Evolutionary conservation across 2,797 vertebrate species (phyloP), one percentile per base, ranked within the genome.

Genomic region (Peromyscus aztecus): DNA sequence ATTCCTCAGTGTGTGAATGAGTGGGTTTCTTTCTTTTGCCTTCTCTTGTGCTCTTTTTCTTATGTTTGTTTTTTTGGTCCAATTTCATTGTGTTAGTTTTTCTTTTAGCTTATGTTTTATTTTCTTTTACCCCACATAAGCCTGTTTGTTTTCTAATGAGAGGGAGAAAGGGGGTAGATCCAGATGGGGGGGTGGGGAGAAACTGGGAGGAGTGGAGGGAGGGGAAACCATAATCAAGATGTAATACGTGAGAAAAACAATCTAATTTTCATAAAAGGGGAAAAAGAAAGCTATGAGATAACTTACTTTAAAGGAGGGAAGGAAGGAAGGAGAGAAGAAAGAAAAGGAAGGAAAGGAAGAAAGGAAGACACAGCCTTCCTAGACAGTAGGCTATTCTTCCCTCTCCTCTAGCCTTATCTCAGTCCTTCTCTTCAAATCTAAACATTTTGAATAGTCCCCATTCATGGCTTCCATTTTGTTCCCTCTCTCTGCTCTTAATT

Each of bases 361-460:
- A 24, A 57, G 55, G 17, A 57, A 57, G 16, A 31, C 3, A 27
- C 3, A 40, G n/a, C 10, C 29, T 95, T 77, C 37, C 4, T 90
- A 94, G 40, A 61, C n/a, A 84, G 31, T 59, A 90, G 87, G 19
- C 43, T 71, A 90, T 87, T 61, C 16, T 65, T 37, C 8, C 23
- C 52, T 37, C 52, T 17, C 46, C 37, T 76, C 55, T 59, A 40
- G 65, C 40, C 29, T 31, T 77, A 89, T 96, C 46, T 40, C 29
- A 91, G 23, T 31, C 59, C 67, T 78, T 69, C 71, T 8, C 12
- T 65, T 94, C 86, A 71, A 52, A 76, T 95, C 31, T 27, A 57
- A 80, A 86, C 12, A 55, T 85, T 90, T 43, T 55, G 61, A 86
- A 86, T 89, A 83, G 34, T 43, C 43, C 95, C n/a, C n/a, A 94